Conservation (phyloP, 1,140 invertebrate species). For the Drosophila bocqueti region DNA sequence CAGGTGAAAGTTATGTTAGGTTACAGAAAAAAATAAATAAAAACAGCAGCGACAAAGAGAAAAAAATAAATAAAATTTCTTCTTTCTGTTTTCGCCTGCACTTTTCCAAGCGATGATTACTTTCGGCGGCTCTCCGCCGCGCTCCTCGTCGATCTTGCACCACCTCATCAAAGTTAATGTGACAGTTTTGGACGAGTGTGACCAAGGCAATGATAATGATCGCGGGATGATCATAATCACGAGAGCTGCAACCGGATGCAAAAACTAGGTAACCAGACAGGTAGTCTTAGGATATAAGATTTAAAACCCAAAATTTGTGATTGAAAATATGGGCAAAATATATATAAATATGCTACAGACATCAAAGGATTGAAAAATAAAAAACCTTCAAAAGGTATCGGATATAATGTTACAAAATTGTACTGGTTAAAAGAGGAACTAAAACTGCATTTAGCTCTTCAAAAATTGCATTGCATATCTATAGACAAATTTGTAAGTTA, state of each 20-base stretch:
- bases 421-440: no score
- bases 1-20: conserved; percentile 53
- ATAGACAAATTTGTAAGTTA: no score
- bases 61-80: conserved; percentile 59
- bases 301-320: neutral
- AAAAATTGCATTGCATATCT: no score
- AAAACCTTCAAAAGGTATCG: neutral
- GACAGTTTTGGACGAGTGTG: conserved; percentile 67
- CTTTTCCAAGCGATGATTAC: conserved; percentile 73
- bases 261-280: conserved; percentile 8
- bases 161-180: conserved; percentile 79
- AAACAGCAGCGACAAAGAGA: conserved; percentile 22
- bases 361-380: no score
- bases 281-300: neutral
- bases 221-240: conserved; percentile 13
- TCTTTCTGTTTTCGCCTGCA: conserved; percentile 77
- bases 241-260: conserved; percentile 47
- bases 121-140: conserved; percentile 50
- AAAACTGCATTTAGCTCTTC: no score
- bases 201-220: conserved; percentile 38
- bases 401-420: no score
- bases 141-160: conserved; percentile 30
- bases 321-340: neutral
- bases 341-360: no score
- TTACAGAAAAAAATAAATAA: conserved; percentile 9